A percentile compares a stretch with the other conserved stretches of the same genome.
Evolutionary conservation across 2,888 invertebrate species (phyloP).

Genomic region (Germaria angustata): DNA sequence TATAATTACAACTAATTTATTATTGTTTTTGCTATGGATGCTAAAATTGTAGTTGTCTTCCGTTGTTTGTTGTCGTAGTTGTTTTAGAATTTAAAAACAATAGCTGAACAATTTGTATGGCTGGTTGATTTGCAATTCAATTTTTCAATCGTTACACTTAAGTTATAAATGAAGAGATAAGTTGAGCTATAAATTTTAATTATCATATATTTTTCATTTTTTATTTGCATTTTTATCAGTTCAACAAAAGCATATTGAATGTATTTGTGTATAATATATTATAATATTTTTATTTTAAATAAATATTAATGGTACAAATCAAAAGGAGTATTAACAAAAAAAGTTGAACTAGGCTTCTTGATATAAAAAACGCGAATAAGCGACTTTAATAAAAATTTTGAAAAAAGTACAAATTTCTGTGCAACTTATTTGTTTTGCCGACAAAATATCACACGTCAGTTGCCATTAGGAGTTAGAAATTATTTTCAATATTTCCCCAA

Average conservation of each 20-base stretch:
- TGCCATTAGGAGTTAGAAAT: too few relatives aligned
- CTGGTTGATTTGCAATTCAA: conserved; percentile 37
- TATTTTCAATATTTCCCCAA: too few relatives aligned
- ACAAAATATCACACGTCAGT: too few relatives aligned
- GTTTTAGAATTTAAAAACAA: conserved; percentile 3
- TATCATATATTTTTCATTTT: background rate
- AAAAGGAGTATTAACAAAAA: too few relatives aligned
- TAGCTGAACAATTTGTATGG: conserved; percentile 8
- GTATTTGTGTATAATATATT: too few relatives aligned
- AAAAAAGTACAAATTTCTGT: too few relatives aligned
- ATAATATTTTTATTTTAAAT: too few relatives aligned
- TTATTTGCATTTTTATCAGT: background rate
- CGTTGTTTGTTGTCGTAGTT: background rate
- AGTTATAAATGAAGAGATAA: background rate
- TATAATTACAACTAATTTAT: conserved; percentile 1
- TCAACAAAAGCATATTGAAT: background rate
- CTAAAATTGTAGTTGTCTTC: background rate
- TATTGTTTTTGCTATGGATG: background rate
- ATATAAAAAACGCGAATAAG: too few relatives aligned
- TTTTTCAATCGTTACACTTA: conserved; percentile 29
- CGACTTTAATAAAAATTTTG: too few relatives aligned
- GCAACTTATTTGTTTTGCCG: too few relatives aligned
- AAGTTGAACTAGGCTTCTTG: too few relatives aligned
- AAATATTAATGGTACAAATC: too few relatives aligned
- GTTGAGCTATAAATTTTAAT: background rate